These are phyloP conservation scores for Chymomyza procnemis DNA, from an alignment of 2,888 invertebrate genomes.

Conservation along the genomic window DNA sequence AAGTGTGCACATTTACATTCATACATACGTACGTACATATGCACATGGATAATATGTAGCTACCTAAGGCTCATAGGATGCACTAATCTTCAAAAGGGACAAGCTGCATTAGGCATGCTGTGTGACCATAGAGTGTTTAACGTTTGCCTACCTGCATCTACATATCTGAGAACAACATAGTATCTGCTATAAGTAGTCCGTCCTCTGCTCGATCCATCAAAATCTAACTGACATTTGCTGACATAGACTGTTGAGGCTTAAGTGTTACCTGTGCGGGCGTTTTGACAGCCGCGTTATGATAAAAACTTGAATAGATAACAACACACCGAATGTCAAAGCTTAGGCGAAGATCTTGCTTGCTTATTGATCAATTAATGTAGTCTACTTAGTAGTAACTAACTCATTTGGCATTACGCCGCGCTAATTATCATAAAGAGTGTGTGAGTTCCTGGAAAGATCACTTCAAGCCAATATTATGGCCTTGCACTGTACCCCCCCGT, in stretches of 20 bases:
- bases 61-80: background rate
- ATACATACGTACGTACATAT: background rate
- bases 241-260: background rate
- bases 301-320: background rate
- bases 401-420: no score
- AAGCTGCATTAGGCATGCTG: conserved; percentile 51
- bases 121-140: background rate
- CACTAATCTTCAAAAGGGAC: conserved; percentile 59
- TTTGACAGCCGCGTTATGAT: background rate
- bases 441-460: background rate
- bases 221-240: background rate
- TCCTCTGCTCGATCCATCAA: background rate
- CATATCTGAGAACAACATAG: background rate
- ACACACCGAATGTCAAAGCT: background rate
- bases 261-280: background rate
- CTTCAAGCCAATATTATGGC: background rate
- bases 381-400: background rate
- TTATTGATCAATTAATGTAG: background rate
- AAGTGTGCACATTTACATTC: background rate
- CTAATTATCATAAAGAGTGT: background rate
- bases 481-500: background rate
- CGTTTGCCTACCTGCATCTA: background rate
- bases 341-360: background rate
- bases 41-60: background rate
- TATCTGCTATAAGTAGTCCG: background rate